Percentiles rank a stretch among this genome's conserved stretches.
Evolutionary conservation across 1,140 invertebrate genomes (phyloP).

Genomic region (Liolophura sinensis): DNA sequence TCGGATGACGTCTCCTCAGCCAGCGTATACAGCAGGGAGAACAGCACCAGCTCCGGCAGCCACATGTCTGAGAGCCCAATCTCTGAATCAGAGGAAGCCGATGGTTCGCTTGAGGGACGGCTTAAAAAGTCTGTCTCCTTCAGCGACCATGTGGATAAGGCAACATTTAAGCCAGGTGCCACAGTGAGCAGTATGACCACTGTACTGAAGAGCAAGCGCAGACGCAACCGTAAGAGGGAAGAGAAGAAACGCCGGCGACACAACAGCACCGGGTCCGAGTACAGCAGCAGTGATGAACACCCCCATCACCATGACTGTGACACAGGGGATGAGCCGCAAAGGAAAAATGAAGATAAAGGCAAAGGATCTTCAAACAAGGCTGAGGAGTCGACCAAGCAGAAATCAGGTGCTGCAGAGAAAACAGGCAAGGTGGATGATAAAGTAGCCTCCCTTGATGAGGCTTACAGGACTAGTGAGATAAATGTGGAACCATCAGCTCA

Average conservation of each 20-base stretch:
- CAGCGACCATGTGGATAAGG: slow-evolving; percentile 47
- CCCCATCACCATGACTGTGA: slow-evolving; percentile 14
- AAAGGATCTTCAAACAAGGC: no score
- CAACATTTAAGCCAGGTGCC: slow-evolving; percentile 44
- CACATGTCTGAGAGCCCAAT: slow-evolving; percentile 20
- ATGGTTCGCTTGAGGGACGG: slow-evolving; percentile 20
- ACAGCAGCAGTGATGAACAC: slow-evolving; percentile 37
- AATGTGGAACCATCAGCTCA: no score
- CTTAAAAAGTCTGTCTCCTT: slow-evolving; percentile 50
- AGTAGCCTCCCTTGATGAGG: no score
- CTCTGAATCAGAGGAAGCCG: slow-evolving; percentile 26
- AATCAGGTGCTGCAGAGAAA: no score
- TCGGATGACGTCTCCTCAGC: slow-evolving; percentile 42
- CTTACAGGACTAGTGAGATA: no score
- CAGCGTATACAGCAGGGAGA: slow-evolving; percentile 10
- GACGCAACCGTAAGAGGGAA: slow-evolving; percentile 42
- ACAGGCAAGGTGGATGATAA: no score
- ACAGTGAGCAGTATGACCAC: slow-evolving; percentile 49
- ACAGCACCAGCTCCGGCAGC: slow-evolving; percentile 10
- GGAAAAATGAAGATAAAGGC: background rate
- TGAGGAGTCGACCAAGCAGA: no score
- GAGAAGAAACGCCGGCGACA: slow-evolving; percentile 31
- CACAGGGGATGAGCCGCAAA: slow-evolving; percentile 2
- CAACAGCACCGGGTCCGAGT: slow-evolving; percentile 38
- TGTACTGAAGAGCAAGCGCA: slow-evolving; percentile 49